Conservation (phyloP, 2,888 invertebrate genomes). For the Mamestra brassicae region DNA sequence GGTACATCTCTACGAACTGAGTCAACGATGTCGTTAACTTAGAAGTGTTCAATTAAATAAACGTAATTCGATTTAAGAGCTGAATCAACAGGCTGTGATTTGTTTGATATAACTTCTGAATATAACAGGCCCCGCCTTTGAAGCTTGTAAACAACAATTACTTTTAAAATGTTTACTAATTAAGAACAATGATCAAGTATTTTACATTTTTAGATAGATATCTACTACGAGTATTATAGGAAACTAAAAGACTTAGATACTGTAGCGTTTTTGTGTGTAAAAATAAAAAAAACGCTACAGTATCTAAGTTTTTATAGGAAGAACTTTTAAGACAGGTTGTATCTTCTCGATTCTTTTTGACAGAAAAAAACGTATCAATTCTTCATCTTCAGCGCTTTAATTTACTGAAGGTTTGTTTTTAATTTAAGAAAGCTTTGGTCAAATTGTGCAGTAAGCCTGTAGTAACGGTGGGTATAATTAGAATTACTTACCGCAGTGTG, state of each 20-base stretch:
- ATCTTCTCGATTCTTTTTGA: neutral
- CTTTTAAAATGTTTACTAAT: conserved; percentile 46
- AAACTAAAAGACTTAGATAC: neutral
- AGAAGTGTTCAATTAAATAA: conserved; percentile 64
- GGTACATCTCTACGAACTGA: conserved; percentile 30
- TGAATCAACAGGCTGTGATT: conserved; percentile 61
- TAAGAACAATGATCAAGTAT: conserved; percentile 14
- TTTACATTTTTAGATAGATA: neutral
- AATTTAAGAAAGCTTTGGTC: neutral
- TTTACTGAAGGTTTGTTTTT: neutral
- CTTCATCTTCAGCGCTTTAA: neutral
- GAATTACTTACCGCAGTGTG: conserved; percentile 4
- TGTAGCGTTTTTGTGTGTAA: no score
- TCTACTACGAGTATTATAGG: neutral
- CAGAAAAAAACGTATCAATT: neutral
- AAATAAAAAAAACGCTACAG: no score
- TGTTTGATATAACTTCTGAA: conserved; percentile 52
- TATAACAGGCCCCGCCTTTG: conserved; percentile 33
- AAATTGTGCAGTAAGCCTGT: neutral
- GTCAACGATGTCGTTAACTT: conserved; percentile 45
- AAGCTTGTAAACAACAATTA: conserved; percentile 46
- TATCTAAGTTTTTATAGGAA: no score
- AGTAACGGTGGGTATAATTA: neutral
- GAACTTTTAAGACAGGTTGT: neutral
- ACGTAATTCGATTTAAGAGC: conserved; percentile 62